phyloP scores from a whole-genome alignment of 2,113 vertebrate species.

The Corynorhinus townsendii region DNA sequence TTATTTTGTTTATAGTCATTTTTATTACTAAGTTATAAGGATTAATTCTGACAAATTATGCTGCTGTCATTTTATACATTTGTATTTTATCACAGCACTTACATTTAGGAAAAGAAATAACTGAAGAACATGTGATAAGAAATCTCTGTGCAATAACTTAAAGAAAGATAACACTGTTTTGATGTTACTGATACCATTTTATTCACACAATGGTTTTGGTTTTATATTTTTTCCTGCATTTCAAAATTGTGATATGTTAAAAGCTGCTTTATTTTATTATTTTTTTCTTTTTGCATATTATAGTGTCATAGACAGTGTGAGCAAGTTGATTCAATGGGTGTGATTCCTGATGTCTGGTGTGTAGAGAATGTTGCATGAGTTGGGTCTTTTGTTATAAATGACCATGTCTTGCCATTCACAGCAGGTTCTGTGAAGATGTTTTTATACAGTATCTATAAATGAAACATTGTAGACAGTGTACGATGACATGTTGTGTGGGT shows the following conservation, averaged over 20 bases:
- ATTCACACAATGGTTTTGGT: conserved; percentile 73
- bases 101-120: conserved; percentile 77
- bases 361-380: conserved; percentile 82
- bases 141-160: conserved; percentile 95
- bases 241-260: conserved; percentile 87
- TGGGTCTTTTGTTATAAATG: conserved; percentile 82
- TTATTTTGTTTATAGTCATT: conserved; percentile 86
- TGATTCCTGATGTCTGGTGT: conserved; percentile 82
- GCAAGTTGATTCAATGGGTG: conserved; percentile 80
- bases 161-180: conserved; percentile 62
- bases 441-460: conserved; percentile 77
- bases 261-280: conserved; percentile 85
- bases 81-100: conserved; percentile 84
- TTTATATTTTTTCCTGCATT: conserved; percentile 83
- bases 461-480: conserved; percentile 76
- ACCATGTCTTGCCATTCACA: conserved; percentile 83
- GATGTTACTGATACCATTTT: conserved; percentile 73
- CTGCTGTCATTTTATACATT: conserved; percentile 84
- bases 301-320: conserved; percentile 83
- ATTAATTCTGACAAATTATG: conserved; percentile 85
- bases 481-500: conserved; percentile 76
- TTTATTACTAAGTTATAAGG: conserved; percentile 84
- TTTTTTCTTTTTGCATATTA: conserved; percentile 78
- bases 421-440: conserved; percentile 90
- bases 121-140: conserved; percentile 84